These are phyloP conservation scores for Sinella curviseta DNA, from an alignment of 1,140 invertebrate genomes.

Conservation along the genomic window DNA sequence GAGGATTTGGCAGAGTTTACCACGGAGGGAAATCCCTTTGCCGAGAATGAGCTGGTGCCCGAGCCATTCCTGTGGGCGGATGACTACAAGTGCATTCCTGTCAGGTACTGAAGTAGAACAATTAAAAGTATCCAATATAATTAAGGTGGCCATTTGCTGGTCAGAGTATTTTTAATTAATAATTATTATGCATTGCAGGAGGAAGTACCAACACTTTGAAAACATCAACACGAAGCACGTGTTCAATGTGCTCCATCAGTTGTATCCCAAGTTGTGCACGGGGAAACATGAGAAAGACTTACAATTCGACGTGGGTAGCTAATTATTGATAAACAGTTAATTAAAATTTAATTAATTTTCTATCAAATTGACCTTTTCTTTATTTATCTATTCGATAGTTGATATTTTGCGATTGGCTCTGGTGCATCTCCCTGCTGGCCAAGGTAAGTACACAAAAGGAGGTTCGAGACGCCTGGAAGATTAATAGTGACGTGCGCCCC, in stretches of 20 bases:
- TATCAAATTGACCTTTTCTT: not conserved
- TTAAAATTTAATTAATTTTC: not conserved
- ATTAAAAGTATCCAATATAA: not conserved
- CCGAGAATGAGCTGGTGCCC: conserved; percentile 25
- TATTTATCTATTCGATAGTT: conserved; percentile 32
- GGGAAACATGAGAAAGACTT: conserved; percentile 13
- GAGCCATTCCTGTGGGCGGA: conserved; percentile 35
- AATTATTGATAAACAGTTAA: not conserved
- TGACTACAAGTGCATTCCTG: conserved; percentile 14
- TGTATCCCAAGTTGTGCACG: conserved; percentile 31
- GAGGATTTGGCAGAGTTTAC: not conserved
- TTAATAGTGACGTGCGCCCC: not conserved
- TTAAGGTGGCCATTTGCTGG: not conserved
- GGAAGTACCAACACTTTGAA: not conserved
- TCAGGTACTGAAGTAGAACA: conserved; percentile 2
- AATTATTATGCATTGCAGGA: no score
- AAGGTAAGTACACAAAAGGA: conserved; percentile 27
- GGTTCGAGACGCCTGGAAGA: not conserved
- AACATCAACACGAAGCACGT: conserved; percentile 17
- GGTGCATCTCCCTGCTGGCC: conserved; percentile 20
- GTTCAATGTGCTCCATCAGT: conserved; percentile 15
- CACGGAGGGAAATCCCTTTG: conserved; percentile 27
- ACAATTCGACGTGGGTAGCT: conserved; percentile 26
- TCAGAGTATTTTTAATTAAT: not conserved
- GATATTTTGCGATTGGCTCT: conserved; percentile 43